Conservation (phyloP, 2,113 vertebrate genomes). For the Plotosus lineatus region DNA sequence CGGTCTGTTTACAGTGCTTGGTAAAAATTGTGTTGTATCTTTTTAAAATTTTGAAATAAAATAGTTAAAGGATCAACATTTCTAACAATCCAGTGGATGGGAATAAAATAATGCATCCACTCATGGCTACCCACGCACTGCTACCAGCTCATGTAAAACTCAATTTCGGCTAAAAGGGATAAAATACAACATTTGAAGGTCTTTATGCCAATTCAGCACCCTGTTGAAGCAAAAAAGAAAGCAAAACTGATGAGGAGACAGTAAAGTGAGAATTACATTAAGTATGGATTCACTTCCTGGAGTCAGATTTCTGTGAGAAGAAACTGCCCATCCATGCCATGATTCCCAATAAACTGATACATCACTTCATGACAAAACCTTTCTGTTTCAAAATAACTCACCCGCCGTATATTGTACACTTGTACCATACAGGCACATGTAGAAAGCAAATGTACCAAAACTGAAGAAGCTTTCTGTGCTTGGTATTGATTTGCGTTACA, state of each 20-base stretch:
- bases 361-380: neutral
- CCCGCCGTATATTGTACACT: neutral
- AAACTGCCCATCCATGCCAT: constrained; percentile 10
- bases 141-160: no score
- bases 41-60: no score
- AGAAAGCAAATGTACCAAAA: neutral
- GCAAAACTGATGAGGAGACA: constrained; percentile 19
- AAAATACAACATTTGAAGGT: neutral
- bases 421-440: neutral
- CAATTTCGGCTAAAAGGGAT: neutral
- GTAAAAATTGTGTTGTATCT: no score
- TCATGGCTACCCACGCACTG: no score
- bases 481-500: neutral
- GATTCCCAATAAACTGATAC: neutral
- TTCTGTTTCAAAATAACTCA: neutral
- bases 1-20: no score
- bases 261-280: constrained; percentile 7
- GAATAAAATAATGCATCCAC: no score
- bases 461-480: neutral
- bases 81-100: no score
- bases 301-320: constrained; percentile 1
- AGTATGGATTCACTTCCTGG: constrained; percentile 16
- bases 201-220: constrained; percentile 5
- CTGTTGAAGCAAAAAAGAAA: constrained; percentile 5
- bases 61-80: no score